Conservation (phyloP, 2,113 vertebrate genomes). For the Paradisaea rubra region DNA sequence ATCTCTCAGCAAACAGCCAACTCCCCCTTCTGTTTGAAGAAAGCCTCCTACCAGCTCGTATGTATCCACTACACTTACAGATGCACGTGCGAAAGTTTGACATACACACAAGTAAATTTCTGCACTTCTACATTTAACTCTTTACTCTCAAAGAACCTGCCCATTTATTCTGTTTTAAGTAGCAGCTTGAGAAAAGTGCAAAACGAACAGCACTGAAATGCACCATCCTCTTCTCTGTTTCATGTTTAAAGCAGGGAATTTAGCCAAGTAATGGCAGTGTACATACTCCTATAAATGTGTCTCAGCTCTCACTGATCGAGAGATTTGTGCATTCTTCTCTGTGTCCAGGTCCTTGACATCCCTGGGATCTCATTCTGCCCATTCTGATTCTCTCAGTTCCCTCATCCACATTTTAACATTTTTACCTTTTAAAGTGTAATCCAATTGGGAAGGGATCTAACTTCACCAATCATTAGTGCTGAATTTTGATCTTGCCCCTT, state of each 20-base stretch:
- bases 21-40: slow-evolving; percentile 26
- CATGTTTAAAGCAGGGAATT: neutral
- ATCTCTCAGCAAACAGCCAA: slow-evolving; percentile 29
- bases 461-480: neutral
- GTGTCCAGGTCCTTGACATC: neutral
- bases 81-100: neutral
- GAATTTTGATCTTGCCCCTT: neutral
- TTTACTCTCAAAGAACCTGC: neutral
- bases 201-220: neutral
- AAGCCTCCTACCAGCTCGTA: neutral
- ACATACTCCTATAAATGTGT: neutral
- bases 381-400: neutral
- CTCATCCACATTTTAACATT: neutral
- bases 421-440: neutral
- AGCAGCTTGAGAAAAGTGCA: neutral
- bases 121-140: neutral
- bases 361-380: neutral
- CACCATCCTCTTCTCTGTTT: neutral
- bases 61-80: slow-evolving; percentile 9
- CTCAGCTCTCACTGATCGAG: rapidly evolving
- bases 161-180: neutral
- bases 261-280: neutral
- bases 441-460: neutral
- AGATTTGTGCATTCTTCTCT: neutral
- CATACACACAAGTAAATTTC: slow-evolving; percentile 30